These are phyloP conservation scores for Clarias gariepinus DNA, from an alignment of 2,113 vertebrate genomes.

Conservation along the genomic window DNA sequence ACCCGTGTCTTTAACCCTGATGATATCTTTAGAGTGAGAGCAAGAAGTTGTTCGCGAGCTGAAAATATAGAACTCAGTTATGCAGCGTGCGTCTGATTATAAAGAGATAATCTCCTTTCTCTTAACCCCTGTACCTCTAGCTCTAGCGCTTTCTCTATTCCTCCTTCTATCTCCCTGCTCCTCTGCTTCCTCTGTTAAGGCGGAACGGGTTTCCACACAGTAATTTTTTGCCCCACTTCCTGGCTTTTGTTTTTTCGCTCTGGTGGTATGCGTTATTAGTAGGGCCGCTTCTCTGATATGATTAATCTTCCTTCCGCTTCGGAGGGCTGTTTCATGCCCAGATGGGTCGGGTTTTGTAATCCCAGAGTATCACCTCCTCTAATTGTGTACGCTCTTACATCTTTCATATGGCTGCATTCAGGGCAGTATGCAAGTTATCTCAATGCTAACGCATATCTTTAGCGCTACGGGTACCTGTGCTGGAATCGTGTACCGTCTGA, in stretches of 20 bases:
- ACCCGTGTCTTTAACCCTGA: slow-evolving; percentile 44
- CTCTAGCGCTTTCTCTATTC: slow-evolving; percentile 14
- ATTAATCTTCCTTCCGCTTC: slow-evolving; percentile 63
- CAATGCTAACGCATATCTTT: not conserved
- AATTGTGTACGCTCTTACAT: slow-evolving; percentile 25
- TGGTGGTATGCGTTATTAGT: slow-evolving; percentile 51
- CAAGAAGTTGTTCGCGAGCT: slow-evolving; percentile 41
- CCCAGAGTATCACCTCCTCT: slow-evolving; percentile 58
- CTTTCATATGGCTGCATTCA: slow-evolving; percentile 6
- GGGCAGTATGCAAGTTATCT: slow-evolving; percentile 8
- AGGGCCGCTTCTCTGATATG: slow-evolving; percentile 58
- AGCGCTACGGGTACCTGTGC: not conserved
- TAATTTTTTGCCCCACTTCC: slow-evolving; percentile 64
- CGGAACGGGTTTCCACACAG: slow-evolving; percentile 52
- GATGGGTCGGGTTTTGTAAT: slow-evolving; percentile 68
- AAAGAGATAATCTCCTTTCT: slow-evolving; percentile 48
- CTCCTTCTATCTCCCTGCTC: slow-evolving; percentile 46
- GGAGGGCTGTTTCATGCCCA: slow-evolving; percentile 56
- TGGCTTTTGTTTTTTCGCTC: slow-evolving; percentile 46
- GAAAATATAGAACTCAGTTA: slow-evolving; percentile 48
- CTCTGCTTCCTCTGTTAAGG: slow-evolving; percentile 50
- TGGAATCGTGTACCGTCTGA: slow-evolving; percentile 18
- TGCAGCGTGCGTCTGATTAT: slow-evolving; percentile 49
- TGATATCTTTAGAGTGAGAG: slow-evolving; percentile 38
- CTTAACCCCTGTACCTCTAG: slow-evolving; percentile 45